These are phyloP conservation scores for Pollenia labialis DNA, from an alignment of 2,888 invertebrate species.

Conservation along the genomic window DNA sequence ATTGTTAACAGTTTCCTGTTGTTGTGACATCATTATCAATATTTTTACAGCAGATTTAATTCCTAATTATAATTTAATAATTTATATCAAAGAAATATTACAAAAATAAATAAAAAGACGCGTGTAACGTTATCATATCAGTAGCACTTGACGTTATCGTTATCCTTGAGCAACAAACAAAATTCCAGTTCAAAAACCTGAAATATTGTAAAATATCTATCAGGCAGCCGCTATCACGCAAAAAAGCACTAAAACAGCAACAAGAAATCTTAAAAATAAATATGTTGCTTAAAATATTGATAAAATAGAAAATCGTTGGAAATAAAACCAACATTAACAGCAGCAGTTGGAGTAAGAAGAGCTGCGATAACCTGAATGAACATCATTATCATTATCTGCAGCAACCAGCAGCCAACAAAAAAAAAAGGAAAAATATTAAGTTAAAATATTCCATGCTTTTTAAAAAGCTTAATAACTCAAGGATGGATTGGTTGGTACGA, in stretches of 20 bases:
- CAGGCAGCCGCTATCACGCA: too few species aligned
- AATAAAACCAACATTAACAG: not conserved
- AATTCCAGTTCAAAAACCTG: conserved; percentile 20
- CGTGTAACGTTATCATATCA: conserved; percentile 26
- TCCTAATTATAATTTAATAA: not conserved
- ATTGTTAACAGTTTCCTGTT: too few species aligned
- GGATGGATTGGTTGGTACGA: conserved; percentile 27
- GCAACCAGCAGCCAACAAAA: not conserved
- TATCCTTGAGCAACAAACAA: conserved; percentile 37
- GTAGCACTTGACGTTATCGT: conserved; percentile 40
- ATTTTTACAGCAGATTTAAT: not conserved
- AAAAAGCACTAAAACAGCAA: not conserved
- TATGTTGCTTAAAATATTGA: conserved; percentile 25
- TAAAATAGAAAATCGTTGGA: not conserved
- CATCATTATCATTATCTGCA: not conserved
- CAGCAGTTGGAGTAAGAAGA: not conserved
- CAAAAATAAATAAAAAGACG: not conserved
- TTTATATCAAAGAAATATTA: not conserved
- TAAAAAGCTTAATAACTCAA: conserved; percentile 47
- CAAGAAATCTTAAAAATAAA: not conserved
- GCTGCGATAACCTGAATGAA: not conserved
- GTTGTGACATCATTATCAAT: not conserved
- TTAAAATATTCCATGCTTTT: not conserved
- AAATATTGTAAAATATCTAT: not conserved
- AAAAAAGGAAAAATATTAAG: not conserved